Conservation (phyloP, 2,797 vertebrate genomes). For the Halcyon chelicuti region DNA sequence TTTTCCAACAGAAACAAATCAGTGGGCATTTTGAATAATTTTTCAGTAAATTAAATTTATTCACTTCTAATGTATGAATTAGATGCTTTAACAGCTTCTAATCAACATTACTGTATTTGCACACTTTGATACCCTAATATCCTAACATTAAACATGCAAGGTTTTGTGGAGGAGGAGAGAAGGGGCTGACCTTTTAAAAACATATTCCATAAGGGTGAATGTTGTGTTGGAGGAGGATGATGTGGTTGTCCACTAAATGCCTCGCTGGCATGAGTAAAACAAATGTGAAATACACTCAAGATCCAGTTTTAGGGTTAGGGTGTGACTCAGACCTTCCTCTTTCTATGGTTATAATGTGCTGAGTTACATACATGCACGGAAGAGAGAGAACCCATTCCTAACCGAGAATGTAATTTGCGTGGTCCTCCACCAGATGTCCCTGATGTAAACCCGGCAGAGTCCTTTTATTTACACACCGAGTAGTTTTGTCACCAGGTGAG, state of each 20-base stretch:
- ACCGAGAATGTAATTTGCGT: neutral
- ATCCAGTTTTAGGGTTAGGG: neutral
- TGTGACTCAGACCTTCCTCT: neutral
- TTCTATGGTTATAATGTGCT: neutral
- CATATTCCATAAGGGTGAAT: accelerated
- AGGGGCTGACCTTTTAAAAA: neutral
- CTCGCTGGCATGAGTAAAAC: neutral
- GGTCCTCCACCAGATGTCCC: constrained; percentile 78
- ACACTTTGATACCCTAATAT: neutral
- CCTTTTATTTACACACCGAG: neutral
- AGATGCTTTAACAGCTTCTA: neutral
- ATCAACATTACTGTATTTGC: neutral
- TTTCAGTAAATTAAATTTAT: neutral
- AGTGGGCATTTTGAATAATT: neutral
- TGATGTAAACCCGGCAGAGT: neutral
- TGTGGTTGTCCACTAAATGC: neutral
- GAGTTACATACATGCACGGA: accelerated
- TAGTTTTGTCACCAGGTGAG: constrained; percentile 32
- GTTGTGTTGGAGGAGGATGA: neutral
- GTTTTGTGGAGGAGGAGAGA: neutral
- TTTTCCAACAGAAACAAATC: neutral
- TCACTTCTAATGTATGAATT: neutral
- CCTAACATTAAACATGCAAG: neutral
- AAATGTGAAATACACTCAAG: neutral
- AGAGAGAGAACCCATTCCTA: neutral